Conservation (phyloP, 2,888 invertebrate species). For the Calliopum simillimum region DNA sequence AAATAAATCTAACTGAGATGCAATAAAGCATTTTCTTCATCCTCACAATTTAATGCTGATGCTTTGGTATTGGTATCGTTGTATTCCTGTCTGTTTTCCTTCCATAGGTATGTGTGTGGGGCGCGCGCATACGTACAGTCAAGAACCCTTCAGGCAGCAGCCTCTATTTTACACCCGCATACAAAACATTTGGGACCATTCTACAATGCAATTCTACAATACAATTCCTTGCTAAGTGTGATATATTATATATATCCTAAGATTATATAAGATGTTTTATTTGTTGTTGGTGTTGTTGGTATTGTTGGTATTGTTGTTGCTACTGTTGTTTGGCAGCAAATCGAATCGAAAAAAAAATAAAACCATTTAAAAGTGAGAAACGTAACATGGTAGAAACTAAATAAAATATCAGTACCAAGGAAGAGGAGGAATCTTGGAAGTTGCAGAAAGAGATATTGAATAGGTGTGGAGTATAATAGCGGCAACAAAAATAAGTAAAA, state of each 20-base stretch:
- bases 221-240: conserved; percentile 64
- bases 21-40: conserved; percentile 67
- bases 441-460: conserved; percentile 37
- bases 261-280: conserved; percentile 67
- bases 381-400: not conserved
- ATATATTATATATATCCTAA: conserved; percentile 63
- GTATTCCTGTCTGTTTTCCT: conserved; percentile 18
- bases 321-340: conserved; percentile 51
- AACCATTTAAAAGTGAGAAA: conserved; percentile 14
- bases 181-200: conserved; percentile 22
- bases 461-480: conserved; percentile 39
- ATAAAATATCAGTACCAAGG: conserved; percentile 15
- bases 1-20: conserved; percentile 67
- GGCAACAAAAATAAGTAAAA: conserved; percentile 3
- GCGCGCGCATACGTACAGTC: not conserved
- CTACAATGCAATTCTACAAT: conserved; percentile 49
- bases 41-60: conserved; percentile 64
- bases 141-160: conserved; percentile 9
- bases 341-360: conserved; percentile 53
- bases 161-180: conserved; percentile 1
- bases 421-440: conserved; percentile 35
- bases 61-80: conserved; percentile 35
- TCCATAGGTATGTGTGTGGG: conserved; percentile 25
- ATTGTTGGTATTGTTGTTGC: conserved; percentile 29
- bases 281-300: conserved; percentile 52